Conservation (phyloP, 2,888 invertebrate species). For the Apamea monoglypha region DNA sequence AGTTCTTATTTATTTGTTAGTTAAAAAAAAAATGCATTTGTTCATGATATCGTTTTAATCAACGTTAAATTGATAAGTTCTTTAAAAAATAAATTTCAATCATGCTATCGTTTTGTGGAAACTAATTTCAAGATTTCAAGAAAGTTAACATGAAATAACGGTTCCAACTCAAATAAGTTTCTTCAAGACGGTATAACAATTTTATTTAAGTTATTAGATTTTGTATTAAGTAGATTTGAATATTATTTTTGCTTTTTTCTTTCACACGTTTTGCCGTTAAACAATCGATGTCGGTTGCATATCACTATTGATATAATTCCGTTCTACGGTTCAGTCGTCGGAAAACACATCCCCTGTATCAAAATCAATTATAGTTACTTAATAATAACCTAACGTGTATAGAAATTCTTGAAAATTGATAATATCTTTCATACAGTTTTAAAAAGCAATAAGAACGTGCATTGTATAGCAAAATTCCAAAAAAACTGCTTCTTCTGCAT, state of each 20-base stretch:
- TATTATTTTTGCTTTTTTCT: not conserved
- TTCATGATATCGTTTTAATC: not conserved
- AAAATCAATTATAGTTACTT: too few relatives aligned
- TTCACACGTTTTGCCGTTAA: conserved; percentile 16
- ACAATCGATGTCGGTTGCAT: conserved; percentile 37
- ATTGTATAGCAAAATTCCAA: too few relatives aligned
- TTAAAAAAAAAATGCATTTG: not conserved
- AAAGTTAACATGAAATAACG: not conserved
- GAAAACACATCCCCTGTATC: fast-evolving
- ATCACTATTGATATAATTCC: conserved; percentile 58
- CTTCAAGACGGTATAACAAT: not conserved
- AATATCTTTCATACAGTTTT: fast-evolving
- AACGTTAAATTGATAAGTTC: too few relatives aligned
- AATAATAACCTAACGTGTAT: fast-evolving
- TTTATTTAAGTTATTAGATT: not conserved
- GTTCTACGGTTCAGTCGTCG: conserved; percentile 28
- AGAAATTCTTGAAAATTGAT: fast-evolving
- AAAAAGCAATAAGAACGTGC: not conserved
- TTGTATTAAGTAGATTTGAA: not conserved
- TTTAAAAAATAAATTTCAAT: not conserved
- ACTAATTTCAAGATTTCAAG: not conserved
- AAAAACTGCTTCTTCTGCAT: not conserved
- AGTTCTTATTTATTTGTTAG: not conserved
- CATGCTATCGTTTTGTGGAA: not conserved
- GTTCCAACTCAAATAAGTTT: not conserved